phyloP scores from a whole-genome alignment of 2,113 vertebrate species.

The Misgurnus anguillicaudatus region DNA sequence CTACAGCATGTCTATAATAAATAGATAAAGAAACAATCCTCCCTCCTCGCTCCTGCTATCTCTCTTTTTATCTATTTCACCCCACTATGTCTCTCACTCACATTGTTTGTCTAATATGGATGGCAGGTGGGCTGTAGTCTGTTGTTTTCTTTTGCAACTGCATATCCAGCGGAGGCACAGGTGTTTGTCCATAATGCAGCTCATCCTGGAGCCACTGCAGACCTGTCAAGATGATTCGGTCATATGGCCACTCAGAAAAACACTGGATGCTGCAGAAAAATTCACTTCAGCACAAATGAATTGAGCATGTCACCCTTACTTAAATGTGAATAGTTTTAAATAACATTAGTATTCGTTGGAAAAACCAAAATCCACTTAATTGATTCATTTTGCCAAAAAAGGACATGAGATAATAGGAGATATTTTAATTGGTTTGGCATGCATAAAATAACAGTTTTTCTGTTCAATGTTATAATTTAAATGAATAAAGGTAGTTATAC shows the following conservation, averaged over 20 bases:
- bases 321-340: neutral
- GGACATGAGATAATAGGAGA: no score
- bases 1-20: neutral
- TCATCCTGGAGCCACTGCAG: constrained; percentile 15
- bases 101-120: constrained; percentile 16
- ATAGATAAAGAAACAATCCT: constrained; percentile 17
- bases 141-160: constrained; percentile 21
- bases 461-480: neutral
- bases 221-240: constrained; percentile 15
- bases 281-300: neutral
- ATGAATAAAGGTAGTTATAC: neutral
- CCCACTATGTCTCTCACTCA: constrained; percentile 4
- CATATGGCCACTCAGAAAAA: neutral
- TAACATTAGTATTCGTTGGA: neutral
- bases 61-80: neutral
- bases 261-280: neutral
- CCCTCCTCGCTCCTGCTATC: neutral
- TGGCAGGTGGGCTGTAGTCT: constrained; percentile 32
- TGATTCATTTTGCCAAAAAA: neutral
- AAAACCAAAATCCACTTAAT: neutral
- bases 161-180: constrained; percentile 21
- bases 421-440: no score
- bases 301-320: neutral
- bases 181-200: constrained; percentile 18
- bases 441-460: neutral